Evolutionary conservation across 2,888 invertebrate species (phyloP).

Genomic region (Mesopsocus fuscifrons): DNA sequence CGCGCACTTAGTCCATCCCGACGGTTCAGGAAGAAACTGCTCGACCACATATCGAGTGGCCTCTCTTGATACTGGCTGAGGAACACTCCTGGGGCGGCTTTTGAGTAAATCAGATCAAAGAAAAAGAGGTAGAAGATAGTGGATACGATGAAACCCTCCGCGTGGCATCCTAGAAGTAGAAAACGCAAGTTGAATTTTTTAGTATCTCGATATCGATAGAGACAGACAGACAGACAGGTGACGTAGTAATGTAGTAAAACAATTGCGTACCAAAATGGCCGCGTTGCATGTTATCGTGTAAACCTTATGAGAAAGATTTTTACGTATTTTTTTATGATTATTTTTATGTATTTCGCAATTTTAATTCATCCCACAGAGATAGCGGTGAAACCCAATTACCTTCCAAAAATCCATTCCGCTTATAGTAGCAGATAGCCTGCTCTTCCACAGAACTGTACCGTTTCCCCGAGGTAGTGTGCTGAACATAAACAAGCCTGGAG

Average conservation of each 20-base stretch:
- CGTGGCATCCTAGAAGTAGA: conserved; percentile 39
- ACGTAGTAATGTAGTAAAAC: too few species aligned
- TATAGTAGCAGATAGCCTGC: conserved; percentile 33
- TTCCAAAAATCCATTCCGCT: conserved; percentile 26
- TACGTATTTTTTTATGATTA: neutral
- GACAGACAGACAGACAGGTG: neutral
- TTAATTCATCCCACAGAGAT: too few species aligned
- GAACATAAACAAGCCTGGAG: conserved; percentile 21
- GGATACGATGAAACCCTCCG: conserved; percentile 44
- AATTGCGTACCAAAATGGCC: too few species aligned
- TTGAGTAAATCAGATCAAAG: conserved; percentile 55
- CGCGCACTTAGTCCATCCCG: conserved; percentile 33
- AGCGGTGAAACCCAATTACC: too few species aligned
- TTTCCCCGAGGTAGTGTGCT: conserved; percentile 21
- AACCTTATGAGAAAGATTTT: too few species aligned
- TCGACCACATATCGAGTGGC: conserved; percentile 52
- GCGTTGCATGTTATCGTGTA: too few species aligned
- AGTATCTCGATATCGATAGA: neutral
- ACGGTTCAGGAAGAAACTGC: conserved; percentile 45
- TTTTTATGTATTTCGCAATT: neutral
- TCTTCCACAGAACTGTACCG: conserved; percentile 34
- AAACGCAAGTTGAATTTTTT: conserved; percentile 10
- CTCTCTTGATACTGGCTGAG: conserved; percentile 40
- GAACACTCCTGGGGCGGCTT: conserved; percentile 38
- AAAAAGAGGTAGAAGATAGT: conserved; percentile 47